Evolutionary conservation across 1,140 invertebrate genomes (phyloP), one percentile per base, ranked within the genome.

Genomic region (Anagrus nilaparvatae): DNA sequence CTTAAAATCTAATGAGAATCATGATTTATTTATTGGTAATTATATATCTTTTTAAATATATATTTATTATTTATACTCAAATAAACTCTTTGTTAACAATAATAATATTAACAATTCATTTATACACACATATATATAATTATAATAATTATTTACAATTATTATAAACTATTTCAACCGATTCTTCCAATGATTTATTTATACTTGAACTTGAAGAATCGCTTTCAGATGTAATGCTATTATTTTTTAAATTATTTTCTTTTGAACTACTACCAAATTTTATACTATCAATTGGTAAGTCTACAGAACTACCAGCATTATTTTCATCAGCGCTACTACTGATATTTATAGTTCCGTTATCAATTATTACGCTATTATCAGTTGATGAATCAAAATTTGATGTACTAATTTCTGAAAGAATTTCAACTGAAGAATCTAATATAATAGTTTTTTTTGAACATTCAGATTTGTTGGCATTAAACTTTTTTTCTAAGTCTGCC

Each of bases 221-320:
- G 13, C 14, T 31, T 24, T 35, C 14, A 0, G 27, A 31, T 36
- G 18, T 6, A 16, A 9, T 16, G 9, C 14, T 36, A 19, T n/a
- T 8, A 14, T 14, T 33, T 16, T 24, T 25, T 32, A 38, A 9
- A 25, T 12, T 32, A 8, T n/a, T n/a, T 16, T 21, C 13, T 43
- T 30, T 30, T 3, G 27, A 37, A 9, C 30, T 21, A 5, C 25
- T 10, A 37, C 12, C 24, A 19, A 37, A 43, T 31, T 19, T 37
- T 5, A 38, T 44, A 27, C 3, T 18, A 32, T 44, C 42, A 20
- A 44, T 21, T 8, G 12, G 21, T 33, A 44, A n/a, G 27, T 44
- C 34, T 5, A 38, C 12, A 3, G 29, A 44, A 27, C 42, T 38
- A 19, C 14, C 29, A 27, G 37, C 28, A 17, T 27, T 38, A n/a